Evolutionary conservation across 2,888 invertebrate species (phyloP).

Genomic region (Pheosia gnoma): DNA sequence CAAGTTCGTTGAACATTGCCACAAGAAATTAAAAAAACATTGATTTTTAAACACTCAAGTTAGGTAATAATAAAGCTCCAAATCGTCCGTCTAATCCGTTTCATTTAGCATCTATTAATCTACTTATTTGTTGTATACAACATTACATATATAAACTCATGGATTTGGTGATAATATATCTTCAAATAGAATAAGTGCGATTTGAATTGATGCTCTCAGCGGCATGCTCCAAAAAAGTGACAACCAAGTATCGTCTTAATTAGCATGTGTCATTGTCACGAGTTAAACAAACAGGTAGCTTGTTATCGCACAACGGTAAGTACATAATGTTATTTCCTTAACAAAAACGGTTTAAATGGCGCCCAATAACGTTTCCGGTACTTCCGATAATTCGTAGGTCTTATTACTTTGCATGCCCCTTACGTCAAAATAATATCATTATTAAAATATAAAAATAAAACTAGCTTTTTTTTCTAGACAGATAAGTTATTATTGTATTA

Average conservation of each 20-base stretch:
- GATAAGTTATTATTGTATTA: too few species aligned
- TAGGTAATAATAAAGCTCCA: too few species aligned
- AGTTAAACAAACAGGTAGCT: slow-evolving; percentile 3
- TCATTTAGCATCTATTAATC: too few species aligned
- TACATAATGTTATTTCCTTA: slow-evolving; percentile 18
- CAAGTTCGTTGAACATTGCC: slow-evolving; percentile 1
- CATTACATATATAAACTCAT: too few species aligned
- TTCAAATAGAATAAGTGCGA: too few species aligned
- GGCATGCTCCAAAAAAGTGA: too few species aligned
- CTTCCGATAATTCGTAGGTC: slow-evolving; percentile 18
- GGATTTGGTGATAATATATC: too few species aligned
- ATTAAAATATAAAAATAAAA: too few species aligned
- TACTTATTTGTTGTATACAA: too few species aligned
- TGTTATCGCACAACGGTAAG: slow-evolving; percentile 3
- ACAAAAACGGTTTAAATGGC: slow-evolving; percentile 9
- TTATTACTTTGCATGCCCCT: background rate
- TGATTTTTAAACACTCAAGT: background rate
- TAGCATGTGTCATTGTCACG: slow-evolving; percentile 4
- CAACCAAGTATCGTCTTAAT: background rate
- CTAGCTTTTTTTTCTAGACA: too few species aligned
- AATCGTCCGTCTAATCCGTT: too few species aligned
- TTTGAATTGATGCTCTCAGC: too few species aligned
- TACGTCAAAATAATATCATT: background rate
- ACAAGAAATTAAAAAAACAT: background rate
- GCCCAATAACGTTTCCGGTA: slow-evolving; percentile 24